phyloP scores from a whole-genome alignment of 2,797 vertebrate genomes.

The Coccyzus lansbergi region DNA sequence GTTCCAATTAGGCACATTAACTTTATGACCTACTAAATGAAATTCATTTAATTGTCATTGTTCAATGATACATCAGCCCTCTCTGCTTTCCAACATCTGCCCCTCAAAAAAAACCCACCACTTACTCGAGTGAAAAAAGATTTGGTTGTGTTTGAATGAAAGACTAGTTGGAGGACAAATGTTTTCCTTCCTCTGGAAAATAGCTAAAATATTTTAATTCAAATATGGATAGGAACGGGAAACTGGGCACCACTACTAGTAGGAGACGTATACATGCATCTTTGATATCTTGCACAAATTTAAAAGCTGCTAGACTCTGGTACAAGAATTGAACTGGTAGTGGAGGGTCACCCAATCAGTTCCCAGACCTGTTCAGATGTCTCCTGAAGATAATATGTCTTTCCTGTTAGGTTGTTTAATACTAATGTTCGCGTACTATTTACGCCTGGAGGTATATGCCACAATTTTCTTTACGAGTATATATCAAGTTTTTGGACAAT shows the following conservation, averaged over 20 bases:
- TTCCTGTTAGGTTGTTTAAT: neutral
- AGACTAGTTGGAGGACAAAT: neutral
- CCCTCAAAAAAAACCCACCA: neutral
- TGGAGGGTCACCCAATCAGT: neutral
- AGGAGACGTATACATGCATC: neutral
- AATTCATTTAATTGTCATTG: conserved; percentile 48
- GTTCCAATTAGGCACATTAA: conserved; percentile 35
- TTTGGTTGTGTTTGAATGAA: neutral
- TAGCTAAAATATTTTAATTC: neutral
- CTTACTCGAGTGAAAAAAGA: neutral
- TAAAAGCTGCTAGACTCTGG: neutral
- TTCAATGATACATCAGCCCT: neutral
- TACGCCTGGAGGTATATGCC: neutral
- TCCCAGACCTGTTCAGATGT: neutral
- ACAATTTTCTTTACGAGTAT: neutral
- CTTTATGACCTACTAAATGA: conserved; percentile 34
- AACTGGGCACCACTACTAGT: neutral
- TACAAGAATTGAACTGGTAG: neutral
- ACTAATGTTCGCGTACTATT: neutral
- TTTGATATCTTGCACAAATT: neutral
- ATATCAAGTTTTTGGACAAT: neutral
- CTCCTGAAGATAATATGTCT: neutral
- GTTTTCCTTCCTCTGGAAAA: neutral
- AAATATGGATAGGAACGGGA: neutral
- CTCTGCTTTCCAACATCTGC: neutral